A percentile compares a stretch with the other conserved stretches of the same genome.
Conservation (phyloP, 2,113 vertebrate species). For the Tragelaphus imberbis region DNA sequence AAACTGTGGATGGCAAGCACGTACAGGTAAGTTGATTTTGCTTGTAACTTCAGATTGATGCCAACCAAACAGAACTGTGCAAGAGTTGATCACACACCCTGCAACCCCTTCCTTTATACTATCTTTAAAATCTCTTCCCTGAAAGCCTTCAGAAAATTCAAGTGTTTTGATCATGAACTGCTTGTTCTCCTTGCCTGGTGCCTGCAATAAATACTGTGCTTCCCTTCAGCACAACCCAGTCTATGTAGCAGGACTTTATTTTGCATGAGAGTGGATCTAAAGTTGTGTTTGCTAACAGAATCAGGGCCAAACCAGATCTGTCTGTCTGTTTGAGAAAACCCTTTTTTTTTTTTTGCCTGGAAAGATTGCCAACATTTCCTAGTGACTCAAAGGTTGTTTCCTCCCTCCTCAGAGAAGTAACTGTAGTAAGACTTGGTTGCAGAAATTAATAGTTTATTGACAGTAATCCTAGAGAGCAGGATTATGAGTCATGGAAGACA, state of each 20-base stretch:
- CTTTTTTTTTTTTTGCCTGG: background rate
- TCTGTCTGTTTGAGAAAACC: background rate
- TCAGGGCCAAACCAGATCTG: background rate
- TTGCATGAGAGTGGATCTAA: background rate
- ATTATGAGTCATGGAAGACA: background rate
- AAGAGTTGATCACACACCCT: background rate
- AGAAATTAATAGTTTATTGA: background rate
- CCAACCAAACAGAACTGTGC: background rate
- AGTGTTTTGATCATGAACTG: background rate
- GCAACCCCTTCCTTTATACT: background rate
- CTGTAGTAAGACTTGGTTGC: background rate
- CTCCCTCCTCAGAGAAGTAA: background rate
- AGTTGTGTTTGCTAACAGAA: background rate
- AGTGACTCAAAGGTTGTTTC: background rate
- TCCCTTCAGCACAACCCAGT: background rate
- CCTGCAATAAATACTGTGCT: background rate
- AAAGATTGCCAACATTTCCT: background rate
- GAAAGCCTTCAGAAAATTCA: background rate
- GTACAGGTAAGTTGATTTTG: background rate
- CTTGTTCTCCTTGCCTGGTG: background rate
- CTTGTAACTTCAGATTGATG: background rate
- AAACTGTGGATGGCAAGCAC: background rate
- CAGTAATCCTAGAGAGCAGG: accelerated
- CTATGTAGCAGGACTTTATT: background rate
- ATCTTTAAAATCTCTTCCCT: background rate